A percentile compares a stretch with the other conserved stretches of the same genome.
phyloP scores from a whole-genome alignment of 2,797 vertebrate species.

The Sebastes trivittatus region DNA sequence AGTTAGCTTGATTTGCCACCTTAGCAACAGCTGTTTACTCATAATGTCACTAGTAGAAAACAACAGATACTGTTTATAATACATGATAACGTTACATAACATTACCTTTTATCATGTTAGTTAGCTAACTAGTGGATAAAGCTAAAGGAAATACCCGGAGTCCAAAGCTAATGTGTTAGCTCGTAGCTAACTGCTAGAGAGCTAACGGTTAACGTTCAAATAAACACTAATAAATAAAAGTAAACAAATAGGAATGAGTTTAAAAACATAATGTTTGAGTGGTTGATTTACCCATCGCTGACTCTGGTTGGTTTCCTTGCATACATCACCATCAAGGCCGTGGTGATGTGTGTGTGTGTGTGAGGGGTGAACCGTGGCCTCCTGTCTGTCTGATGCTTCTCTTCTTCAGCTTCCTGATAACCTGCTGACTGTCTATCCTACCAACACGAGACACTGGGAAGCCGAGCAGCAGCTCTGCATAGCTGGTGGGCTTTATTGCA shows the following conservation, averaged over 20 bases:
- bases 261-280: background rate
- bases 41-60: background rate
- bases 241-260: background rate
- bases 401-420: constrained; percentile 57
- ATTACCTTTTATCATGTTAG: background rate
- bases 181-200: constrained; percentile 52
- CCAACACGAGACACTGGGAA: constrained; percentile 14
- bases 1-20: constrained; percentile 30
- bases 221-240: too few species aligned
- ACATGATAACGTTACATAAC: background rate
- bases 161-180: constrained; percentile 55
- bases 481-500: constrained; percentile 61
- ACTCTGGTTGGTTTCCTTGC: constrained; percentile 99
- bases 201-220: background rate
- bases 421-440: constrained; percentile 18
- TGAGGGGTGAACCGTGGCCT: constrained; percentile 83
- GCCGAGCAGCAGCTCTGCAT: constrained; percentile 62
- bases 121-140: background rate
- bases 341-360: constrained; percentile 89
- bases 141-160: constrained; percentile 30
- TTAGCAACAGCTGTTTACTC: constrained; percentile 1
- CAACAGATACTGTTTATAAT: rapidly evolving
- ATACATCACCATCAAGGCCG: constrained; percentile 99
- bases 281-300: constrained; percentile 95
- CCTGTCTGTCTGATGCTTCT: constrained; percentile 61